Base-by-base conservation (phyloP, 2,113 vertebrate species). In the Triplophysa tibetana region DNA sequence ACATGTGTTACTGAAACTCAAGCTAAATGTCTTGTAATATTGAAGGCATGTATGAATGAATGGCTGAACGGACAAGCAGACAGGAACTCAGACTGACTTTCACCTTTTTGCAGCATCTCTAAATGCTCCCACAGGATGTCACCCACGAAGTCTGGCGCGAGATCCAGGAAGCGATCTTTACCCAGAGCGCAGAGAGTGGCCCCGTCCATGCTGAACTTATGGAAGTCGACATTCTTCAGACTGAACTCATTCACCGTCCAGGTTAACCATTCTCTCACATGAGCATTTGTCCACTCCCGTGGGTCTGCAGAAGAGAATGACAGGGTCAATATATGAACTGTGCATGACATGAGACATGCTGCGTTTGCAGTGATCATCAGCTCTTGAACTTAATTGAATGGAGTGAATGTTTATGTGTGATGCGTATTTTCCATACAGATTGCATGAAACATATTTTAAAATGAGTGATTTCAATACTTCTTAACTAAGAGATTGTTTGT, bases 91-190 rank as follows among this genome's bases (percentile, higher is more conserved):
- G 7, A 58, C n/a, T 9, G 19, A 9, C 8, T 13, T 56, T 90
- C 89, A 99, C 98, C 98, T 97, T 98, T 99, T 89, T 98, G 97
- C 89, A 99, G 91, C 91, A 98, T 99, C 90, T 99, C 97, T 87
- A 99, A 90, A 78, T 99, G 98, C 56, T 99, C 98, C 98, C 98
- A 99, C 8, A 99, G 94, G 90, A 99, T 99, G 84, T 99, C 98
- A 19, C 98, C 98, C 77, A 99, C 98, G 82, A 98, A 99, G 90
- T 99, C 98, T 0, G 98, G 98, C 0, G 97, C 97, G 82, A 99
- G 90, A 87, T 99, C 97, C 4, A 99, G 92, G 90, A 99, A 99
- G 85, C 97, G 94, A 23, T 99, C 98, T 88, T 98, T 99, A 29
- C 98, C 98, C 91, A 99, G 92, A 0, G 94, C 96, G 0, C 97